phyloP scores from a whole-genome alignment of 2,113 vertebrate species.

The Physeter macrocephalus region DNA sequence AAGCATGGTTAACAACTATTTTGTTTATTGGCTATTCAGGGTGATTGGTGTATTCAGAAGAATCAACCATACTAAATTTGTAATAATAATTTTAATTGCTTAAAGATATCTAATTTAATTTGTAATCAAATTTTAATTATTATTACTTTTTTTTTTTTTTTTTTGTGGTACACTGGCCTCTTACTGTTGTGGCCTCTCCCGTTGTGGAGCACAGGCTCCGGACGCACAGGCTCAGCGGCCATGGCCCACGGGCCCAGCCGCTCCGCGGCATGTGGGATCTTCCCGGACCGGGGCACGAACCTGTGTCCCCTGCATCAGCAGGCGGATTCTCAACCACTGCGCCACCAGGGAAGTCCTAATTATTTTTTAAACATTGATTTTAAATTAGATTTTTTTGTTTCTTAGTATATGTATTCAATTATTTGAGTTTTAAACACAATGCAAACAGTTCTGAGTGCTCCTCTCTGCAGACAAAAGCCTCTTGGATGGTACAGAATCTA shows the following conservation, averaged over 20 bases:
- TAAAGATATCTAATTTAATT: slow-evolving; percentile 14
- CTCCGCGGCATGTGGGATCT: too few relatives aligned
- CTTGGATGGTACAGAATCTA: not conserved
- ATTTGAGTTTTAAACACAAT: not conserved
- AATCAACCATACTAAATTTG: not conserved
- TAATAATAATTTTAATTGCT: not conserved
- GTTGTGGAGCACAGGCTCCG: too few relatives aligned
- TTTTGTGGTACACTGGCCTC: too few relatives aligned
- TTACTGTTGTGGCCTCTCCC: too few relatives aligned
- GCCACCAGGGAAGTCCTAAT: too few relatives aligned
- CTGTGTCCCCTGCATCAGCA: too few relatives aligned
- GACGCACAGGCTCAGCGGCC: too few relatives aligned
- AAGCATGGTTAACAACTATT: not conserved
- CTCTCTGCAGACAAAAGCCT: slow-evolving; percentile 1
- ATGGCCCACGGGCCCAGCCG: too few relatives aligned
- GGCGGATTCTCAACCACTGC: too few relatives aligned
- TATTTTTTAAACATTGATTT: not conserved
- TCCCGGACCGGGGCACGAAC: too few relatives aligned
- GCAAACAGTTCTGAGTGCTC: slow-evolving; percentile 2
- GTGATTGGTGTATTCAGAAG: not conserved
- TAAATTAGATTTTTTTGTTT: slow-evolving; percentile 22
- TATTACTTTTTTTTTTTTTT: too few relatives aligned
- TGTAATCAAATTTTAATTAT: not conserved
- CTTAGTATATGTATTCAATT: not conserved
- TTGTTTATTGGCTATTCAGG: not conserved